phyloP scores from a whole-genome alignment of 2,113 vertebrate genomes.

The Pagrus major region DNA sequence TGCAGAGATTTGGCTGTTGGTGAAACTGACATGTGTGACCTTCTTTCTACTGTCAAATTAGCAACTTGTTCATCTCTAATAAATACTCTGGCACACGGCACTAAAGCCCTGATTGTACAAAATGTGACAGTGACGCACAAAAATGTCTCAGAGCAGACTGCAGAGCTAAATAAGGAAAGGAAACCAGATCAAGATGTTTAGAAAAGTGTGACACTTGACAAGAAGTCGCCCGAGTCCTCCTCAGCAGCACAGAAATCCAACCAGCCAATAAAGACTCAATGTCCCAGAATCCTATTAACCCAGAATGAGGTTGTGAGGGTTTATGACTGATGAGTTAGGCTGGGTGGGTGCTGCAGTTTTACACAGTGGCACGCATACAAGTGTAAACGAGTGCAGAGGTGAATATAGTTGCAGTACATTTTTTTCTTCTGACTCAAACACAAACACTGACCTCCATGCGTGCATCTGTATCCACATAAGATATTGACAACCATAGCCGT shows the following conservation, averaged over 20 bases:
- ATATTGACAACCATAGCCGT: neutral
- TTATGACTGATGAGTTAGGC: constrained; percentile 34
- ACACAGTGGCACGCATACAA: neutral
- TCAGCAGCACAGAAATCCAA: constrained; percentile 30
- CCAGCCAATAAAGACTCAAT: constrained; percentile 40
- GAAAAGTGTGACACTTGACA: constrained; percentile 22
- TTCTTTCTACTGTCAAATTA: neutral
- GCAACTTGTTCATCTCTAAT: neutral
- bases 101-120: neutral
- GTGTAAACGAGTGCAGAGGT: neutral
- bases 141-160: constrained; percentile 4
- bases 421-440: neutral
- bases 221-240: constrained; percentile 2
- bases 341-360: neutral
- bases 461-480: neutral
- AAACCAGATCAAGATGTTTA: constrained; percentile 43
- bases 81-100: neutral
- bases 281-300: constrained; percentile 58
- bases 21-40: neutral
- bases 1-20: neutral
- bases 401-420: too few species aligned
- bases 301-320: constrained; percentile 42
- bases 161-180: constrained; percentile 51
- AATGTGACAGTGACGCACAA: neutral
- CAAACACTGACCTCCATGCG: neutral